Percentiles rank a stretch among this genome's conserved stretches.
Evolutionary conservation across 2,797 vertebrate genomes (phyloP).

Genomic region (Meriones psammophilus): DNA sequence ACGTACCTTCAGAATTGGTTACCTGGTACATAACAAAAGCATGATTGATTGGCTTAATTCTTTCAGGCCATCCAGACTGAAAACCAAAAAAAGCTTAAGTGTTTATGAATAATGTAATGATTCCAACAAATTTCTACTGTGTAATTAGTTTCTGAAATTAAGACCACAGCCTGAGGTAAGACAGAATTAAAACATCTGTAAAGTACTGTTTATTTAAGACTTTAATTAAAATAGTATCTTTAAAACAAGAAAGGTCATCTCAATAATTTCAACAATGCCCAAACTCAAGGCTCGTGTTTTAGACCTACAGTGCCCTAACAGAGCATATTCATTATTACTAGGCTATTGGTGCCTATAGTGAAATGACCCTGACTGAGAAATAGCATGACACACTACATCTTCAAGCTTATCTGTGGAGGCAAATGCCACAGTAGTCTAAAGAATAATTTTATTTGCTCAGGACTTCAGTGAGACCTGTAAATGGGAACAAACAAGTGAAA

Average conservation of each 20-base stretch:
- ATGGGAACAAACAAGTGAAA: constrained; percentile 78
- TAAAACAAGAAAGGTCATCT: constrained; percentile 66
- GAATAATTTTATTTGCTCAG: constrained; percentile 83
- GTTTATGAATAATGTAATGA: constrained; percentile 73
- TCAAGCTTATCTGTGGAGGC: constrained; percentile 87
- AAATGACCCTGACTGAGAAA: constrained; percentile 89
- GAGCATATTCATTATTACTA: constrained; percentile 46
- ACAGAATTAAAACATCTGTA: constrained; percentile 73
- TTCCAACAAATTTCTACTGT: constrained; percentile 73
- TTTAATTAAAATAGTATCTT: constrained; percentile 73
- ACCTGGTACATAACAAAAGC: constrained; percentile 93
- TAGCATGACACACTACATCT: constrained; percentile 99
- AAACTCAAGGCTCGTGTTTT: constrained; percentile 54
- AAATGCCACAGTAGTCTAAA: constrained; percentile 80
- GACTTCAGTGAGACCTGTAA: constrained; percentile 80
- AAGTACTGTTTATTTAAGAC: constrained; percentile 64
- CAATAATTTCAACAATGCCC: constrained; percentile 45
- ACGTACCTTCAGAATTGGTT: constrained; percentile 98
- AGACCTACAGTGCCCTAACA: constrained; percentile 74
- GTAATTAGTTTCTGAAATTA: constrained; percentile 87
- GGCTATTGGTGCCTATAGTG: constrained; percentile 19
- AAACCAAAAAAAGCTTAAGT: constrained; percentile 81
- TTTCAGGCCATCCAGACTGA: constrained; percentile 70
- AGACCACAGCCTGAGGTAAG: constrained; percentile 87
- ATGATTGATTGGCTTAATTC: constrained; percentile 84